Conservation (phyloP, 2,797 vertebrate genomes). For the Cuculus canorus region DNA sequence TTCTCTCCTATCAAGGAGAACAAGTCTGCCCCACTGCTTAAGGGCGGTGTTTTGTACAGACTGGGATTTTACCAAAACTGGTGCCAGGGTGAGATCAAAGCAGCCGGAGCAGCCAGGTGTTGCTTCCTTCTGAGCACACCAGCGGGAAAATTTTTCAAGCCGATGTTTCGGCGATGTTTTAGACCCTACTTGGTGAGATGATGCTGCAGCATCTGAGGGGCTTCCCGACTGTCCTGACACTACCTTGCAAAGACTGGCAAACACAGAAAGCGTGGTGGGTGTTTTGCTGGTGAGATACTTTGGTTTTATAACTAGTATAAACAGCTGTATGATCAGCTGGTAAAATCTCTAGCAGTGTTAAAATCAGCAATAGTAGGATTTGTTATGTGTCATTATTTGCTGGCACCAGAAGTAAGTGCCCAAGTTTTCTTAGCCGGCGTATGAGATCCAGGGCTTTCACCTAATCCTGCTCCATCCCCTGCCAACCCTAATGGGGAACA, state of each 20-base stretch:
- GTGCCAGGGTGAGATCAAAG: slow-evolving; percentile 1
- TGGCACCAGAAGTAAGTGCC: not conserved
- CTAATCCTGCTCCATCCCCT: not conserved
- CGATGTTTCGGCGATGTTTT: not conserved
- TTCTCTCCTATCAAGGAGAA: not conserved
- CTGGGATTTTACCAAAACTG: not conserved
- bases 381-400: not conserved
- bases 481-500: not conserved
- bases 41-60: not conserved
- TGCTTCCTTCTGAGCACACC: not conserved
- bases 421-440: not conserved
- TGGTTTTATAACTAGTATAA: slow-evolving; percentile 8
- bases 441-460: not conserved
- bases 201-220: not conserved
- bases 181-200: not conserved
- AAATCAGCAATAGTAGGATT: not conserved
- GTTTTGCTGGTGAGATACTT: not conserved
- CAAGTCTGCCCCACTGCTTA: not conserved
- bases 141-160: not conserved
- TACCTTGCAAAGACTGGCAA: not conserved
- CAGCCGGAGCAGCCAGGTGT: not conserved
- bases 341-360: slow-evolving; percentile 32
- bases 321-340: not conserved
- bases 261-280: not conserved
- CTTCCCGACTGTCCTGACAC: not conserved